Base-by-base conservation (phyloP, 1,140 invertebrate genomes). In the Drosophila mayri region DNA sequence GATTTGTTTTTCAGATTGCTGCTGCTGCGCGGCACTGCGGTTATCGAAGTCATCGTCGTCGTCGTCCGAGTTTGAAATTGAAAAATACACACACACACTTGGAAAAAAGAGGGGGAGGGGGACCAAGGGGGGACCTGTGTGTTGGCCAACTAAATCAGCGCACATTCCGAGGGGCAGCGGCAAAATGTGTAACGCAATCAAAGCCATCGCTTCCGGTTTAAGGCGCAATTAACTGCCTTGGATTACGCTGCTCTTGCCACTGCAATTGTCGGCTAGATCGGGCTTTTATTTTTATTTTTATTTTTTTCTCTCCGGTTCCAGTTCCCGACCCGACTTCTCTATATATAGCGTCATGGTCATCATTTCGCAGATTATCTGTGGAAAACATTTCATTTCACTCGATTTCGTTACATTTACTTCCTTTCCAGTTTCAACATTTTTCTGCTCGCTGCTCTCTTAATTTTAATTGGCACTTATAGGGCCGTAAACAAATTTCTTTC, bases 121-220 rank as follows among this genome's bases (percentile, higher is more conserved):
- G 6, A 41, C 59, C 3, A 3, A 22, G 20, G 46, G n/a, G 47
- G 30, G 25, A 35, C 49, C 47, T 18, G 47, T 37, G 35, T 38
- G 44, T 10, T 43, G 67, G 63, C 41, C 35, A 73, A 41, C 67
- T 59, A 88, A 88, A 85, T 88, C 86, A 90, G 84, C 85, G 85
- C 84, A 85, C 85, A 88, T 88, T 90, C 85, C 85, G 52, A 38
- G 52, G 52, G 84, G 60, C 63, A 54, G 65, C 61, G 76, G 70
- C 66, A 84, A 87, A 90, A 90, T 90, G 81, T 90, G 86, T 90
- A 90, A 90, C 85, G 85, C 85, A 90, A 90, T 90, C 86, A 90
- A 90, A 90, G 87, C 85, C 86, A 90, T 85, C 86, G 85, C 86
- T 90, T 90, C 85, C 85, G 85, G 85, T 90, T 90, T 90, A 85